These are phyloP conservation scores for Miniopterus natalensis DNA, from an alignment of 2,113 vertebrate species.

Conservation along the genomic window DNA sequence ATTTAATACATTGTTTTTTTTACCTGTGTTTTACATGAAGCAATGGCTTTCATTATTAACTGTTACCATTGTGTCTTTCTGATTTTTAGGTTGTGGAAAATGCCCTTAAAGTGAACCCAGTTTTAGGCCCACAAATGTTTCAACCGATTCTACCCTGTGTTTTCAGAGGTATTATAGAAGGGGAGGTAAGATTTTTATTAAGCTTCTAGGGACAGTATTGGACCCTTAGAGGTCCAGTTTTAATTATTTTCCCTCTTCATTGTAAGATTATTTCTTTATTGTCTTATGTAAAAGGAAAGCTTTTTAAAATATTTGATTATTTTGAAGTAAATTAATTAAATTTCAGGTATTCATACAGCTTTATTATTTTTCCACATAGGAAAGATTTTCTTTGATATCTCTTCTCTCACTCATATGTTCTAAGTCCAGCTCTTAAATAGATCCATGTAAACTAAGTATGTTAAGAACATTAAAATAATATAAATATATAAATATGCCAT, in stretches of 20 bases:
- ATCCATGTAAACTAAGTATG: not conserved
- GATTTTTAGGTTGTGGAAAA: constrained; percentile 96
- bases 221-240: not conserved
- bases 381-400: not conserved
- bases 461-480: not conserved
- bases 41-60: constrained; percentile 23
- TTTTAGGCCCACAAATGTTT: constrained; percentile 95
- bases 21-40: not conserved
- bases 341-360: not conserved
- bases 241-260: constrained; percentile 49
- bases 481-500: not conserved
- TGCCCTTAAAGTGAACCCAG: constrained; percentile 95
- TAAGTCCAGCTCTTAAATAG: not conserved
- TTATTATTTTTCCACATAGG: not conserved
- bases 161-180: constrained; percentile 94
- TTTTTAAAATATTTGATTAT: not conserved
- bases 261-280: constrained; percentile 30
- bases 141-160: constrained; percentile 94
- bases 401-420: not conserved
- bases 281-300: constrained; percentile 11
- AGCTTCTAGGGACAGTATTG: not conserved
- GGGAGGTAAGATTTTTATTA: constrained; percentile 92
- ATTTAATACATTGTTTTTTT: constrained; percentile 41
- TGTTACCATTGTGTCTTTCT: constrained; percentile 71
- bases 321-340: constrained; percentile 45